Base-by-base conservation (phyloP, 2,888 invertebrate species). In the Parnassius mnemosyne region DNA sequence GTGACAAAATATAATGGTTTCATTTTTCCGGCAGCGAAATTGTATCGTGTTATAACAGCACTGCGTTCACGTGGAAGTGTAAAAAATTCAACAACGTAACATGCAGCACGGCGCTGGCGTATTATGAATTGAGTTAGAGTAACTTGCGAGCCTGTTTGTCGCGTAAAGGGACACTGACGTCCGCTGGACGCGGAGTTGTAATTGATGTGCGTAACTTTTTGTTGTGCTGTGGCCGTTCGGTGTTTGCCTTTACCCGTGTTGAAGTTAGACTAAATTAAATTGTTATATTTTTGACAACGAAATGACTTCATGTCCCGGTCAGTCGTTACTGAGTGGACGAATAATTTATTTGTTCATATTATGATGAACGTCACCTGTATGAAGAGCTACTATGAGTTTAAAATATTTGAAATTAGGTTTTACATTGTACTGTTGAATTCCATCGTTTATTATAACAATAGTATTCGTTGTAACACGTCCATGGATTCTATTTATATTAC, bases 241-340 rank as follows among this genome's bases (percentile, higher is more conserved):
- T 84, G 84, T 86, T 84, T 83, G 81, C 75, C 68, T 72, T 70
- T 73, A 72, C 78, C 77, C 69, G 80, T 77, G 84, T 85, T 83
- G 79, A 86, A 87, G 85, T 89, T 88, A 79, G 83, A 81, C 85
- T 79, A 88, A 90, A 90, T 90, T 87, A 89, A 89, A 88, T 88
- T 89, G 85, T 86, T 86, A 83, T 86, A 86, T 89, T 89, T 89
- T 89, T 87, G 78, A 79, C 81, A 81, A 80, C 83, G 80, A 83
- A 87, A 87, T 82, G 77, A 83, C 81, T 76, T 75, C 79, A 78
- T 76, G 79, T 78, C 75, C 74, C 79, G 72, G 75, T 71, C 75
- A 76, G 72, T 69, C 69, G 77, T 78, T 85, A 85, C 84, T 84
- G 85, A 80, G 78, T 72, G 77, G 72, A 75, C 73, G 76, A 72